Conservation (phyloP, 2,797 vertebrate species). For the Halcyon leucocephala region DNA sequence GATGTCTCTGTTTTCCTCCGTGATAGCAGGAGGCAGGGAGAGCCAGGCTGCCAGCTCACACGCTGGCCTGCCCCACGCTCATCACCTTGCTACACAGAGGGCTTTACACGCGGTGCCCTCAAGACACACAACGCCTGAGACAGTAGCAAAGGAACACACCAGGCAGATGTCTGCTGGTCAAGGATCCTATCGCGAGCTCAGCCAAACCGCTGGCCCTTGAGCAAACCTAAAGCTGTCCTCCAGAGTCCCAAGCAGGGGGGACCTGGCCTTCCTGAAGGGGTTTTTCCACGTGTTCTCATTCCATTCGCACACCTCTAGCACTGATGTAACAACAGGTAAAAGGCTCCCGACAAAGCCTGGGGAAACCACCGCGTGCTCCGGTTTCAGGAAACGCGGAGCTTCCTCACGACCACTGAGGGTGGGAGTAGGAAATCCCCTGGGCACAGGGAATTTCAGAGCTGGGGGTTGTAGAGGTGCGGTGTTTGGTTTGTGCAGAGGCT, state of each 20-base stretch:
- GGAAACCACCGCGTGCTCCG: not conserved
- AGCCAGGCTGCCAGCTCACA: not conserved
- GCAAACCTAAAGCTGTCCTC: not conserved
- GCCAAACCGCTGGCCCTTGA: not conserved
- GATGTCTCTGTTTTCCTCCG: not conserved
- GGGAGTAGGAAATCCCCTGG: slow-evolving; percentile 31
- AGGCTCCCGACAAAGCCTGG: not conserved
- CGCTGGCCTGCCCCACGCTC: not conserved
- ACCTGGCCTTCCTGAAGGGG: not conserved
- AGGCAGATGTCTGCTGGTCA: not conserved
- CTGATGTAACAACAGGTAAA: not conserved
- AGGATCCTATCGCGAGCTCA: fast-evolving
- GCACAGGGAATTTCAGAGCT: not conserved
- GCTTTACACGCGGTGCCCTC: not conserved
- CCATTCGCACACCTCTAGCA: not conserved
- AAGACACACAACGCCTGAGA: not conserved
- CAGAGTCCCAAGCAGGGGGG: not conserved
- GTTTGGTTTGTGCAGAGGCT: not conserved
- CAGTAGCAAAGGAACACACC: not conserved
- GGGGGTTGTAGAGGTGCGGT: not conserved
- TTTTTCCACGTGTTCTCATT: not conserved
- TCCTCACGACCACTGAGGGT: not conserved
- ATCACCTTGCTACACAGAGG: fast-evolving
- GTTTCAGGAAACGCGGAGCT: slow-evolving; percentile 22
- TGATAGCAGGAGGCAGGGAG: not conserved